Evolutionary conservation across 2,113 vertebrate genomes (phyloP).

Genomic region (Puntigrus tetrazona): DNA sequence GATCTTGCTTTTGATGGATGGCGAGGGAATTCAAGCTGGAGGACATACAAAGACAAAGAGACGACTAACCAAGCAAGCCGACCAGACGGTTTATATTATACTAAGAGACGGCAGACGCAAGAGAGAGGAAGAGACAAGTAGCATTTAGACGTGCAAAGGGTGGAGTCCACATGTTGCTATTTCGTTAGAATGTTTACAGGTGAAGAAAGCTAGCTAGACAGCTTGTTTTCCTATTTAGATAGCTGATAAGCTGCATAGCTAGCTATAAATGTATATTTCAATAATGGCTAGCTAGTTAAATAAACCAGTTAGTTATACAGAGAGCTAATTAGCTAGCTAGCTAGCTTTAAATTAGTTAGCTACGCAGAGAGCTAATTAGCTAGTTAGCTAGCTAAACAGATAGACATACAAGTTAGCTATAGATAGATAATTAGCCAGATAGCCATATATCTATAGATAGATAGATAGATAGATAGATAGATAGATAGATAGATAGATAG

Average conservation of each 20-base stretch:
- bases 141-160: constrained; percentile 47
- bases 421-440: background rate
- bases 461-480: constrained; percentile 13
- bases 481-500: background rate
- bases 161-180: constrained; percentile 36
- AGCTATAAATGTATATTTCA: background rate
- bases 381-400: background rate
- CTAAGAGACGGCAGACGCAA: constrained; percentile 26
- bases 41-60: constrained; percentile 41
- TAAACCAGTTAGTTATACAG: background rate
- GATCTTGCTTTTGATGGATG: constrained; percentile 12
- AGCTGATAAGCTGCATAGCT: background rate
- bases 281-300: background rate
- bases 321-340: background rate
- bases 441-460: background rate
- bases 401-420: background rate
- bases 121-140: constrained; percentile 43
- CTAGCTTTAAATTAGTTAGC: background rate
- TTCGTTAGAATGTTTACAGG: background rate
- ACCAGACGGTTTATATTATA: constrained; percentile 46
- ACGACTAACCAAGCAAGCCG: constrained; percentile 18
- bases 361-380: background rate
- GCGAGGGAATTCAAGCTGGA: constrained; percentile 20
- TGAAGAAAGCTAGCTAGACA: constrained; percentile 2
- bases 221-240: background rate